These are phyloP conservation scores for Hippasteria phrygiana DNA, from an alignment of 53 echinoderm and acorn worm species.

Conservation along the genomic window DNA sequence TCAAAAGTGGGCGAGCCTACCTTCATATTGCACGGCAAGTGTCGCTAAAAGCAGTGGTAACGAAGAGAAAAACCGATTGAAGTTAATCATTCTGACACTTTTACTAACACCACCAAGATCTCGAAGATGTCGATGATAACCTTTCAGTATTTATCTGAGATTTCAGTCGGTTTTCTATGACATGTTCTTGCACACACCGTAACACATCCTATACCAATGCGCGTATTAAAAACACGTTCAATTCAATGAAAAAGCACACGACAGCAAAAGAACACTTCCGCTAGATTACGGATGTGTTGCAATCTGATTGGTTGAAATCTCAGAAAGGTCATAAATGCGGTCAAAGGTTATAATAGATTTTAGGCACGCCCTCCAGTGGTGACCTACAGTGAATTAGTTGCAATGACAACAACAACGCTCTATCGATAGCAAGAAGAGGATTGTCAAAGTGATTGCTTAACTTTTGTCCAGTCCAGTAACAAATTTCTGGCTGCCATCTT, in stretches of 20 bases:
- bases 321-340: constrained; percentile 6
- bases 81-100: constrained; percentile 72
- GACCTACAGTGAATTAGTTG: constrained; percentile 24
- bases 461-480: too few relatives aligned
- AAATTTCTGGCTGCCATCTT: too few relatives aligned
- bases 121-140: not conserved
- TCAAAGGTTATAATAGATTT: constrained; percentile 25
- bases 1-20: constrained; percentile 37
- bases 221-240: not conserved
- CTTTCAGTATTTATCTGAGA: not conserved
- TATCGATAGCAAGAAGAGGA: not conserved
- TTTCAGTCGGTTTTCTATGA: not conserved
- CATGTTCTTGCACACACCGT: not conserved
- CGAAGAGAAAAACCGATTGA: constrained; percentile 82
- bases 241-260: constrained; percentile 34
- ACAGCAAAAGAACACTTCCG: constrained; percentile 47
- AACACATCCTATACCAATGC: too few relatives aligned
- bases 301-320: constrained; percentile 66
- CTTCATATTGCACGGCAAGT: constrained; percentile 87
- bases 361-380: constrained; percentile 45
- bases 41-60: constrained; percentile 90
- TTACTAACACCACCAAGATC: not conserved
- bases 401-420: constrained; percentile 60
- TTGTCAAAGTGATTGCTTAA: too few relatives aligned
- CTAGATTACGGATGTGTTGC: constrained; percentile 74